These are phyloP conservation scores for Mallateleia sp. DNA, from an alignment of 2,888 invertebrate genomes.

Conservation along the genomic window DNA sequence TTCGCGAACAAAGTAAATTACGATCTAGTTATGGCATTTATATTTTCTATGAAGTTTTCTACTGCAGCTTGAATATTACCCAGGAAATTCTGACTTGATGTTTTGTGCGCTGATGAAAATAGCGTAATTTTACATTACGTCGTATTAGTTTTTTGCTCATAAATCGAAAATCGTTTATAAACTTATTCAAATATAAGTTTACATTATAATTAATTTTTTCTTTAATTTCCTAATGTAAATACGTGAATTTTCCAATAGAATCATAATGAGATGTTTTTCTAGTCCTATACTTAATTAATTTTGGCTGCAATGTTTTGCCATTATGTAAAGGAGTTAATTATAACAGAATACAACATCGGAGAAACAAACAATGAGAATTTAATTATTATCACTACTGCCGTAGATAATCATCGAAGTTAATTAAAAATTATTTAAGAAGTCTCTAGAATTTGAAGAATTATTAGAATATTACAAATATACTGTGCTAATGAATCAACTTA, in stretches of 20 bases:
- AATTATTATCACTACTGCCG: too few species aligned
- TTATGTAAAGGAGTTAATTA: too few species aligned
- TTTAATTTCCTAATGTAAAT: neutral
- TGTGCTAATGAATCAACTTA: too few species aligned
- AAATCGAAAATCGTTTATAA: slow-evolving; percentile 1
- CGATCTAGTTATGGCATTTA: slow-evolving; percentile 44
- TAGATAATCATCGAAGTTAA: too few species aligned
- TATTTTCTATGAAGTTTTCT: slow-evolving; percentile 38
- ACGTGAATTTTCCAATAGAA: neutral
- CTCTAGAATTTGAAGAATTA: too few species aligned
- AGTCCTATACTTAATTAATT: too few species aligned
- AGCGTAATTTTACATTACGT: slow-evolving; percentile 15
- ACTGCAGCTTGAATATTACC: slow-evolving; percentile 37
- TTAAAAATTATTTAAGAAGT: too few species aligned
- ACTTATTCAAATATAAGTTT: slow-evolving; percentile 34
- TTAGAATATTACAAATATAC: too few species aligned
- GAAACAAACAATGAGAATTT: too few species aligned
- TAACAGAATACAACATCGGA: too few species aligned
- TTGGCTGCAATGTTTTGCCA: too few species aligned
- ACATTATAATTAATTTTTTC: slow-evolving; percentile 6
- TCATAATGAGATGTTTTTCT: neutral
- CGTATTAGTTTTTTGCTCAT: slow-evolving; percentile 23
- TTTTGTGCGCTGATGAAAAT: slow-evolving; percentile 22
- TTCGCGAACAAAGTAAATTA: slow-evolving; percentile 43
- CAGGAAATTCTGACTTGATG: slow-evolving; percentile 42